Evolutionary conservation across 2,113 vertebrate genomes (phyloP).

Genomic region (Noctilio leporinus): DNA sequence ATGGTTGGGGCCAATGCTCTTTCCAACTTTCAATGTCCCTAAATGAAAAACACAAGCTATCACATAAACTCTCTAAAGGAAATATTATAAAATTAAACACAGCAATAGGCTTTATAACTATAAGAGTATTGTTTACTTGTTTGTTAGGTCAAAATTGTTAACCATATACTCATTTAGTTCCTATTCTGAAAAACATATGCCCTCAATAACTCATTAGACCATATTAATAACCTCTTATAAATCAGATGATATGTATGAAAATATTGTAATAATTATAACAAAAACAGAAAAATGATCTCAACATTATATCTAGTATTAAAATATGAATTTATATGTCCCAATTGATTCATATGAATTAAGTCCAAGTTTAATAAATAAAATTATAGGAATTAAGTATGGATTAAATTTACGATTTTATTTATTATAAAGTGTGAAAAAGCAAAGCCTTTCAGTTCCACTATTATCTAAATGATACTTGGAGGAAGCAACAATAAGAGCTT

Average conservation of each 20-base stretch:
- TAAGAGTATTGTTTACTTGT: not conserved
- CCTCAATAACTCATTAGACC: not conserved
- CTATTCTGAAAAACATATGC: not conserved
- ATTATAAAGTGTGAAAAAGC: not conserved
- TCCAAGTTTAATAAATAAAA: not conserved
- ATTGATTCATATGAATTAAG: not conserved
- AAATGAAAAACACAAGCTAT: not conserved
- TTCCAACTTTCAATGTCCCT: not conserved
- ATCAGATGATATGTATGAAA: not conserved
- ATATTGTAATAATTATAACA: not conserved
- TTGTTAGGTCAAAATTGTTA: not conserved
- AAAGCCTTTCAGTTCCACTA: not conserved
- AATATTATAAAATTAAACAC: not conserved
- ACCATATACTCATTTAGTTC: not conserved
- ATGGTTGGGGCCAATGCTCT: not conserved
- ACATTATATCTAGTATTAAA: not conserved
- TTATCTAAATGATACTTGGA: not conserved
- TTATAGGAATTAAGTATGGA: not conserved
- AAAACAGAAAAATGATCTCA: not conserved
- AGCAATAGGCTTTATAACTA: not conserved
- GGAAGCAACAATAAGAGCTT: not conserved
- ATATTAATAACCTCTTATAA: not conserved
- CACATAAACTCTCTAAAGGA: not conserved
- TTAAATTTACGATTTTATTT: not conserved
- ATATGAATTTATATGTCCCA: not conserved